phyloP scores from a whole-genome alignment of 1,140 invertebrate genomes.

The Melitaea cinxia region DNA sequence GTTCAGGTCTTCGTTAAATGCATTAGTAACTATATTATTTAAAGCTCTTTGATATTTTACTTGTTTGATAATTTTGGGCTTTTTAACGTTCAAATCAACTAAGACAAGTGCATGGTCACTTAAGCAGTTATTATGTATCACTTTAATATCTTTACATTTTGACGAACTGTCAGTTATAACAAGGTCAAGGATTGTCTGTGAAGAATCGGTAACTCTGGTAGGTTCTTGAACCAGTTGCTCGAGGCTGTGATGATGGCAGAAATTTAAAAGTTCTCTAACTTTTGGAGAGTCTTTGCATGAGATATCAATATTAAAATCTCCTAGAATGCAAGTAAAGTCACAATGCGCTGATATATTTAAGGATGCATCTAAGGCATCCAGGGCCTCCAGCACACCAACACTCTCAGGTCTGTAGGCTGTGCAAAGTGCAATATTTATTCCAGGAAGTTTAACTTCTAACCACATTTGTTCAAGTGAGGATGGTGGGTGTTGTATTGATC shows the following conservation, averaged over 20 bases:
- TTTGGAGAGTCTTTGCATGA: slow-evolving; percentile 5
- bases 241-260: slow-evolving; percentile 32
- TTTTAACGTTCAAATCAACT: slow-evolving; percentile 35
- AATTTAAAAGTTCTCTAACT: slow-evolving; percentile 25
- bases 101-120: slow-evolving; percentile 40
- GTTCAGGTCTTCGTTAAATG: slow-evolving; percentile 19
- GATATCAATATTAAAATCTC: slow-evolving; percentile 46
- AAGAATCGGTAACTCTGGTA: slow-evolving; percentile 35
- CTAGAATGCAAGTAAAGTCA: slow-evolving; percentile 24
- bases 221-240: slow-evolving; percentile 39
- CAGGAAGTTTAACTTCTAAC: slow-evolving; percentile 13
- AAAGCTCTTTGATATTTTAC: slow-evolving; percentile 4
- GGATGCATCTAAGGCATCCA: slow-evolving; percentile 20
- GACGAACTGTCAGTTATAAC: slow-evolving; percentile 28
- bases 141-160: slow-evolving; percentile 30
- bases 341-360: slow-evolving; percentile 3
- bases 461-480: slow-evolving; percentile 29
- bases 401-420: slow-evolving; percentile 19
- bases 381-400: background rate
- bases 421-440: slow-evolving; percentile 16
- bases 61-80: slow-evolving; percentile 9
- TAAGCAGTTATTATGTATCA: slow-evolving; percentile 35
- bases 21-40: slow-evolving; percentile 11
- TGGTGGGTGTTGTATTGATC: slow-evolving; percentile 11
- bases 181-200: slow-evolving; percentile 35